These are phyloP conservation scores for Pterophyllum scalare DNA, from an alignment of 2,113 vertebrate genomes.

Conservation along the genomic window DNA sequence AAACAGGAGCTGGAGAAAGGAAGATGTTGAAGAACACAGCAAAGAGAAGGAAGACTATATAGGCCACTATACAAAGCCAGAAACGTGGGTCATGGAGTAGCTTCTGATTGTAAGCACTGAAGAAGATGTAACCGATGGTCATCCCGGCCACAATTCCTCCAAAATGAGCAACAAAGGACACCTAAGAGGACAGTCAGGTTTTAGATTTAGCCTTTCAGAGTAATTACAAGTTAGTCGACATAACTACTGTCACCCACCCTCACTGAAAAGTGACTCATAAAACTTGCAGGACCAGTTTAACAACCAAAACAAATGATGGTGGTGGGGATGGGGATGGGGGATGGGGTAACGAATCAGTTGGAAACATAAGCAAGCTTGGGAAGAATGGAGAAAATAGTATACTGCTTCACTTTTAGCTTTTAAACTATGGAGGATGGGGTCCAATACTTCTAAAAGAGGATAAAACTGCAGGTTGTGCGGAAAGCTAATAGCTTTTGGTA, in stretches of 20 bases:
- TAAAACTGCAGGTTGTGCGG: neutral
- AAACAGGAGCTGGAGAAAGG: conserved; percentile 75
- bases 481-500: neutral
- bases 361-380: too few species aligned
- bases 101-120: conserved; percentile 86
- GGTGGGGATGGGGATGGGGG: neutral
- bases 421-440: too few species aligned
- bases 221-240: neutral
- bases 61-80: conserved; percentile 88
- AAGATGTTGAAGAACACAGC: conserved; percentile 91
- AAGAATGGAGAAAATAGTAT: too few species aligned
- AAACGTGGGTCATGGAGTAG: conserved; percentile 89
- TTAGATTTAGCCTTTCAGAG: neutral
- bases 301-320: neutral
- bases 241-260: neutral
- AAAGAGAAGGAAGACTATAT: conserved; percentile 81
- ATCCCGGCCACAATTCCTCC: conserved; percentile 90
- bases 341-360: neutral
- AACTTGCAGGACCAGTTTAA: conserved; percentile 39
- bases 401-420: too few species aligned
- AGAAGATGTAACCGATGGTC: conserved; percentile 91
- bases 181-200: conserved; percentile 71
- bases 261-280: neutral
- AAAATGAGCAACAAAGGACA: conserved; percentile 92
- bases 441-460: neutral